phyloP scores from a whole-genome alignment of 2,797 vertebrate species.

The Malacoraja senta region DNA sequence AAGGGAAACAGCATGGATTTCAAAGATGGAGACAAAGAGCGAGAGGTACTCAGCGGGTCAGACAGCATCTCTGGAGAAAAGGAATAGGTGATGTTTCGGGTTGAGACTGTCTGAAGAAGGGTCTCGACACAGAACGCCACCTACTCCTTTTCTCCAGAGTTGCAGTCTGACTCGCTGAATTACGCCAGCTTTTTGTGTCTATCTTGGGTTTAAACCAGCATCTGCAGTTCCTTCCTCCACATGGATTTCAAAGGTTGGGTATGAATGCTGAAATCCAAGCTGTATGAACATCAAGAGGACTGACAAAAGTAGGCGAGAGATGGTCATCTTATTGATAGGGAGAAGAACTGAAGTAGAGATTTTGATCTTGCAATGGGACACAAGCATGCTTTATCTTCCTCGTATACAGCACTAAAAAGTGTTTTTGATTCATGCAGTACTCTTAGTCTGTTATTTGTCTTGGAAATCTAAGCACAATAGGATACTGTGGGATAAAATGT shows the following conservation, averaged over 20 bases:
- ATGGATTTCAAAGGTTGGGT: not conserved
- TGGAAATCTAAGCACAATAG: not conserved
- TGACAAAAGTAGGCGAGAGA: not conserved
- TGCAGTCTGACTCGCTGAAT: too few relatives aligned
- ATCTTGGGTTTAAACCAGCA: too few relatives aligned
- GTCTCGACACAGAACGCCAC: too few relatives aligned
- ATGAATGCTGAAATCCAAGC: conserved; percentile 7
- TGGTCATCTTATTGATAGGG: not conserved
- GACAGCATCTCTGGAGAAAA: too few relatives aligned
- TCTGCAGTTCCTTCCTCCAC: not conserved
- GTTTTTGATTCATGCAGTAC: not conserved
- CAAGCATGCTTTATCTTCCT: not conserved
- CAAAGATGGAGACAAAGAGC: too few relatives aligned
- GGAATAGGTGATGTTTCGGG: too few relatives aligned
- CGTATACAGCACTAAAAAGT: not conserved
- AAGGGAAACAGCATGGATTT: not conserved
- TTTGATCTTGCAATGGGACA: not conserved
- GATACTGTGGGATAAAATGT: not conserved
- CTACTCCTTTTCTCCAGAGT: too few relatives aligned
- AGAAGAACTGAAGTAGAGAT: not conserved
- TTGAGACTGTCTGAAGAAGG: too few relatives aligned
- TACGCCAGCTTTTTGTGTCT: too few relatives aligned
- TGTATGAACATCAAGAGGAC: not conserved
- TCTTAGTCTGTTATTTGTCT: not conserved
- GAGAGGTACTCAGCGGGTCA: too few relatives aligned